Percentiles rank a stretch among this genome's conserved stretches.
phyloP scores from a whole-genome alignment of 2,888 invertebrate species.

The Sarcophaga subvicina region DNA sequence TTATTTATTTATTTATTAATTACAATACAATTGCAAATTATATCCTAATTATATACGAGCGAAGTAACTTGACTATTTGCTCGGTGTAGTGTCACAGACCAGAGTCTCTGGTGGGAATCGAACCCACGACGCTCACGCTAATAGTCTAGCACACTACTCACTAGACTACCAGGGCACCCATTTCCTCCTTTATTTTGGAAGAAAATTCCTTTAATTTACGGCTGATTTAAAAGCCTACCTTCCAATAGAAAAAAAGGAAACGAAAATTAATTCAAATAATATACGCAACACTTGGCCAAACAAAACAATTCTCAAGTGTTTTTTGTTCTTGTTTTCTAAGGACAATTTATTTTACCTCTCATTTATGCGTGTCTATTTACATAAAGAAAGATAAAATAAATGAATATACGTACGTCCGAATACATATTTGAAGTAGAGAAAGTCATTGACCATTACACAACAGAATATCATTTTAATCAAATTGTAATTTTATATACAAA shows the following conservation, averaged over 20 bases:
- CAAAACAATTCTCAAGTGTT: not conserved
- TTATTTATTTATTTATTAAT: no score
- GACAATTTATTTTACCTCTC: constrained; percentile 44
- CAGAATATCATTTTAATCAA: constrained; percentile 59
- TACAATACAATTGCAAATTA: no score
- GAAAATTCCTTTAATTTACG: no score
- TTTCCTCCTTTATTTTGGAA: no score
- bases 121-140: no score
- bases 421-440: constrained; percentile 33
- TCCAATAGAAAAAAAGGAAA: not conserved
- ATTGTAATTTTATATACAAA: constrained; percentile 54
- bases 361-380: constrained; percentile 15
- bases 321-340: not conserved
- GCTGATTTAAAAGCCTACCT: no score
- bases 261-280: not conserved
- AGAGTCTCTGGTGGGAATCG: no score
- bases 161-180: no score
- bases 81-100: no score
- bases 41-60: no score
- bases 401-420: constrained; percentile 27
- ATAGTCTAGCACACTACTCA: no score
- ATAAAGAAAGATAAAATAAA: constrained; percentile 34
- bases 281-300: not conserved
- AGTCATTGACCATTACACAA: constrained; percentile 50
- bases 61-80: no score